Base-by-base conservation (phyloP, 30 jellyfish, hydroid and myxozoan genomes). In the Nemopilema nomurai region DNA sequence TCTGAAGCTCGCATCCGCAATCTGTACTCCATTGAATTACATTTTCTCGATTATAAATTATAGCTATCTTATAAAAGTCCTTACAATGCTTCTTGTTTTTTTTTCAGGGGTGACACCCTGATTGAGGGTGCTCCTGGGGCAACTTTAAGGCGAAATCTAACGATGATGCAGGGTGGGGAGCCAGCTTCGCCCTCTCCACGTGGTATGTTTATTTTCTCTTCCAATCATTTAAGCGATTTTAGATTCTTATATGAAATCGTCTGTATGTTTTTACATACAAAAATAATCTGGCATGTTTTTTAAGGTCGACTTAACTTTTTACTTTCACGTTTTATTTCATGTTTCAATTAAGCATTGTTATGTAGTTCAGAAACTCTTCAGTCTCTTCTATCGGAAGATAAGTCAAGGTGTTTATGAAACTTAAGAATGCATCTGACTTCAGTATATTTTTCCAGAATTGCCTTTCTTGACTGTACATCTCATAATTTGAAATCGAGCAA, bases 141-240 rank as follows among this genome's bases (percentile, higher is more conserved):
- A 74, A 95, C 99, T 0, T 86, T 95, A 77, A 83, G 99, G 32
- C 82, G 99, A 29, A 95, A 95, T 73, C 80, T 95, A 21, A 95
- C 99, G 22, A 95, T 95, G 97, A 95, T 95, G 99, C 99, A 95
- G 82, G 99, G 99, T 18, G 99, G 97, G 4, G 99, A 95, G 69
- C 99, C 92, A 28, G 92, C 83, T 28, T 83, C 92, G 33, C 92
- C 92, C 0, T 81, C 90, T 19, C 92, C 92, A 13, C 92, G 86
- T 7, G 91, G 89, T 77, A 27, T 20, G 90, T 33, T 74, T 1
- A 16, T n/a, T n/a, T n/a, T n/a, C n/a, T n/a, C n/a, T n/a, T n/a
- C n/a, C 49, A 51, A 19, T 25, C 22, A 22, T 49, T 8, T 51
- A 41, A 49, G 23, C 6, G n/a, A 16, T 18, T 19, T 20, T n/a